Evolutionary conservation across 2,113 vertebrate genomes (phyloP).

Genomic region (Casuarius casuarius): DNA sequence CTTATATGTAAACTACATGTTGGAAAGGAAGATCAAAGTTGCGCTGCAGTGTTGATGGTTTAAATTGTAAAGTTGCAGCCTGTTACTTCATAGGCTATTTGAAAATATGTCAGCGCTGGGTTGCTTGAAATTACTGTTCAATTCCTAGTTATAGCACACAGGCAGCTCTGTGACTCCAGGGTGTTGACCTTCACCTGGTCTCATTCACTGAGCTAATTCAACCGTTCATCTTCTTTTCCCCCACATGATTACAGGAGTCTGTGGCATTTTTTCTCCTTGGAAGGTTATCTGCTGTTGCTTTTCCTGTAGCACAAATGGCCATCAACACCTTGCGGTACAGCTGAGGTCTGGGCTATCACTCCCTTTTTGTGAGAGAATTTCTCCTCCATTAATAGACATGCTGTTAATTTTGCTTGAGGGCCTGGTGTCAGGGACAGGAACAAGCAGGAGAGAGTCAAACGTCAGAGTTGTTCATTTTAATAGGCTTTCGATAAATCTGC

Average conservation of each 20-base stretch:
- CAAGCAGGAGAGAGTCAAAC: not conserved
- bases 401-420: not conserved
- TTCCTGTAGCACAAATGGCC: not conserved
- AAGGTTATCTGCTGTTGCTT: not conserved
- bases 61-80: not conserved
- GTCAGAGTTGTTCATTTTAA: not conserved
- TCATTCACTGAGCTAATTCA: not conserved
- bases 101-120: not conserved
- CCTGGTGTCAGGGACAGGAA: not conserved
- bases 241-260: not conserved
- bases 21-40: not conserved
- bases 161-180: not conserved
- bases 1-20: not conserved
- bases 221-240: not conserved
- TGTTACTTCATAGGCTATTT: not conserved
- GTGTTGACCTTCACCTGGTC: not conserved
- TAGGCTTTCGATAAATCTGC: not conserved
- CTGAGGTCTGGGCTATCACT: rapidly evolving
- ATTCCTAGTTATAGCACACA: not conserved
- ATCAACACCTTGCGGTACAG: not conserved
- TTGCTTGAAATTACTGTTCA: not conserved
- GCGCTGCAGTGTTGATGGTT: not conserved
- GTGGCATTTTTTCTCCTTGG: not conserved
- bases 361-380: not conserved
- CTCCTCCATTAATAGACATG: not conserved